Base-by-base conservation (phyloP, 2,113 vertebrate genomes). In the Alligator mississippiensis region DNA sequence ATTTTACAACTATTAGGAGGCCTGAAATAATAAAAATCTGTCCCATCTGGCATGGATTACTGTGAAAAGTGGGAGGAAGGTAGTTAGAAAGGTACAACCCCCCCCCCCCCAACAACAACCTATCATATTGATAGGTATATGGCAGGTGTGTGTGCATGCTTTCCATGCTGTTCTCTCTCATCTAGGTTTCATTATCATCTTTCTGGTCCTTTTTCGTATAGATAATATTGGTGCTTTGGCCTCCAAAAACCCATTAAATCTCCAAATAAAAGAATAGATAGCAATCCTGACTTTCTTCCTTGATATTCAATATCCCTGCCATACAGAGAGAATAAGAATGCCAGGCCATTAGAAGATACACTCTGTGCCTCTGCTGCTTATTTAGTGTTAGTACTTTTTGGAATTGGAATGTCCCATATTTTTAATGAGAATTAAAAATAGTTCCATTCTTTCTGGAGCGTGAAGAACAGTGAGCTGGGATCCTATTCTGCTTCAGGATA, bases 271-370 rank as follows among this genome's bases (percentile, higher is more conserved):
- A 27, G 27, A 66, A 10, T 30, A 68, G n/a, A 30, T 30, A 68
- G n/a, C 17, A 5, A 70, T 9, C n/a, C 66, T 70, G 18, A 5
- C 11, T 34, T 34, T 70, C n/a, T 34, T 34, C 34, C 68, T 24
- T 1, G 2, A n/a, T 68, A 28, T 88, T 77, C 94, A 86, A 93
- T 90, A 82, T 90, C 93, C n/a, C 95, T 92, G 88, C 14, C 5
- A 22, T 5, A 3, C 15, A 60, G 78, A 90, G 92, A 93, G 72
- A 11, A 84, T 5, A 58, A 70, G 54, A 84, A 47, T 64, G 84
- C 82, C 18, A 61, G 12, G 80, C 62, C 22, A 77, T 58, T 88
- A 92, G 80, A 90, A 72, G 63, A 30, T 27, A 22, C 78, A 4
- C 1, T 2, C 57, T 34, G 25, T 78, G 70, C n/a, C 68, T 83